A percentile compares a stretch with the other conserved stretches of the same genome.
Conservation (phyloP, 2,888 invertebrate genomes). For the Eupithecia inturbata region DNA sequence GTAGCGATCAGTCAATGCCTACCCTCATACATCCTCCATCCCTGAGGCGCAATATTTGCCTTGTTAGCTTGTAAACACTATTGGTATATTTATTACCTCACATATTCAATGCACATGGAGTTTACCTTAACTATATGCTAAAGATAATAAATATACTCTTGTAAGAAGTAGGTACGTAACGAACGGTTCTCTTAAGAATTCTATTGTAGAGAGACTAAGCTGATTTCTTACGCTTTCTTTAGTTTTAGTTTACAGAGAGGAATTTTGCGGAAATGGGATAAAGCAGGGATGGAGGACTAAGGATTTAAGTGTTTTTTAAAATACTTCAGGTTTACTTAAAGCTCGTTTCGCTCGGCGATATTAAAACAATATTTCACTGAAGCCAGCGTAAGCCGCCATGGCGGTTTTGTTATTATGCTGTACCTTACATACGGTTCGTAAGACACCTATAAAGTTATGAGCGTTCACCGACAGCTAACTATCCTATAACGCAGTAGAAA, state of each 20-base stretch:
- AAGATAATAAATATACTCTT: neutral
- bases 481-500: neutral
- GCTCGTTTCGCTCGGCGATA: neutral
- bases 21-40: constrained; percentile 32
- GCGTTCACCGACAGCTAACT: neutral
- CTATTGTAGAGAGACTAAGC: neutral
- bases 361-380: constrained; percentile 3
- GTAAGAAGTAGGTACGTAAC: neutral
- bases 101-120: constrained; percentile 5
- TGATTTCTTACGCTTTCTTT: neutral
- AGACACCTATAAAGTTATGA: neutral
- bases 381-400: neutral
- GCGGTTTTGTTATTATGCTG: neutral
- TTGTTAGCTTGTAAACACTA: constrained; percentile 34
- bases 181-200: neutral
- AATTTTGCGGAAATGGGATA: neutral
- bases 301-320: neutral
- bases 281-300: neutral
- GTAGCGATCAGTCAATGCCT: constrained; percentile 38
- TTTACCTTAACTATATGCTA: neutral
- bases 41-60: constrained; percentile 37
- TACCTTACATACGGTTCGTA: neutral
- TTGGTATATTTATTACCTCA: constrained; percentile 17
- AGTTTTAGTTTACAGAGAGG: neutral
- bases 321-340: neutral